phyloP scores from a whole-genome alignment of 2,113 vertebrate genomes.

The Peromyscus polionotus region DNA sequence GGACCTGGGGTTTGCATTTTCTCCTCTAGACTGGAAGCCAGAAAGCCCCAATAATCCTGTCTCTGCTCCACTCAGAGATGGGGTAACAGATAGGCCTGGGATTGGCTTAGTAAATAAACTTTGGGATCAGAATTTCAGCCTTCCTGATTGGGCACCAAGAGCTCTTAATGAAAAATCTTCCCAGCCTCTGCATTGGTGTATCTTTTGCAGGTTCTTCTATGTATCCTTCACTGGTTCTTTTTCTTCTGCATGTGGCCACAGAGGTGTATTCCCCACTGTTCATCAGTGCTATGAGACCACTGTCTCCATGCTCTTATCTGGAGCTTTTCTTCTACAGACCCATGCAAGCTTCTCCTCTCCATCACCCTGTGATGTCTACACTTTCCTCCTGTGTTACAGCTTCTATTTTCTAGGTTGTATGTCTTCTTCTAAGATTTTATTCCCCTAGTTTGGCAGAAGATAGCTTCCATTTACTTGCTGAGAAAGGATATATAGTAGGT shows the following conservation, averaged over 20 bases:
- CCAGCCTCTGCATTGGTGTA: neutral
- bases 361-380: neutral
- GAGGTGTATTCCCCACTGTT: accelerated
- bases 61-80: neutral
- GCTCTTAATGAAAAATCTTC: neutral
- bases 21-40: neutral
- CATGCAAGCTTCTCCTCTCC: neutral
- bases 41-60: neutral
- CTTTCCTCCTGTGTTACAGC: slow-evolving; percentile 15
- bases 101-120: neutral
- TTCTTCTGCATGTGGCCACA: neutral
- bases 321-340: neutral
- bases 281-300: neutral
- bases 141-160: neutral
- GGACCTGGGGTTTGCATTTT: neutral
- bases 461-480: neutral
- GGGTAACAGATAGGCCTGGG: neutral
- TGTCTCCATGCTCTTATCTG: neutral
- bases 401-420: neutral
- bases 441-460: neutral
- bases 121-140: neutral
- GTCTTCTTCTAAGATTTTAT: neutral
- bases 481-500: neutral
- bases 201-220: neutral
- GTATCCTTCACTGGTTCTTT: neutral